Conservation (phyloP, 2,888 invertebrate species). For the Drosophila rubida region DNA sequence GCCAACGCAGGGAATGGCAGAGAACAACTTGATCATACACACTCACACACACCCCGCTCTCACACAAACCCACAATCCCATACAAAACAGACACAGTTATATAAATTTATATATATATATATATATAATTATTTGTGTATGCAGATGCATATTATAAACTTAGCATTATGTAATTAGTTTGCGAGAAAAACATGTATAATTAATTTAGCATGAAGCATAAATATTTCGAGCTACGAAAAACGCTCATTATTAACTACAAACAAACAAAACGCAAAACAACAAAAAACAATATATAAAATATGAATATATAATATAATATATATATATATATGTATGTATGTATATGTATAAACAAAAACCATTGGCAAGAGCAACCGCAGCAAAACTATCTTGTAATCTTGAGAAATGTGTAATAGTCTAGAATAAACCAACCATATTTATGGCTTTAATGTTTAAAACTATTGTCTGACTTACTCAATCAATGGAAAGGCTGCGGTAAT, state of each 20-base stretch:
- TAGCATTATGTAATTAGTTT: slow-evolving; percentile 74
- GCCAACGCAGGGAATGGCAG: slow-evolving; percentile 16
- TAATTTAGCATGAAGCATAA: slow-evolving; percentile 65
- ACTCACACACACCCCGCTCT: slow-evolving; percentile 14
- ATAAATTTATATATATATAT: slow-evolving; percentile 28
- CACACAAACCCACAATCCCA: slow-evolving; percentile 17
- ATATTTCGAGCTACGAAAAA: slow-evolving; percentile 53
- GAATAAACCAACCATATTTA: slow-evolving; percentile 74
- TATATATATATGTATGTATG: slow-evolving; percentile 32
- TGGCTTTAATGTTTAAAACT: slow-evolving; percentile 73
- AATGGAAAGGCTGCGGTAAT: slow-evolving; percentile 3
- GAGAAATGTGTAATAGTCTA: slow-evolving; percentile 71
- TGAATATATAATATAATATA: slow-evolving; percentile 39
- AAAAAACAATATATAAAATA: slow-evolving; percentile 34
- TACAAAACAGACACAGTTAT: slow-evolving; percentile 8
- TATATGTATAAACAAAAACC: slow-evolving; percentile 34
- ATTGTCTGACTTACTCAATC: neutral
- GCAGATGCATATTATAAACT: slow-evolving; percentile 39
- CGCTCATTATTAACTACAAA: slow-evolving; percentile 34
- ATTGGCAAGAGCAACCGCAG: slow-evolving; percentile 50
- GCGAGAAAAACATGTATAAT: slow-evolving; percentile 61
- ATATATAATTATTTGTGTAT: slow-evolving; percentile 28
- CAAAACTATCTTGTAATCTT: slow-evolving; percentile 51
- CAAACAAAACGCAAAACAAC: slow-evolving; percentile 32
- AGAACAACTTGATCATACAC: slow-evolving; percentile 21